Conservation (phyloP, 2,113 vertebrate genomes). For the Puffinus mauretanicus region DNA sequence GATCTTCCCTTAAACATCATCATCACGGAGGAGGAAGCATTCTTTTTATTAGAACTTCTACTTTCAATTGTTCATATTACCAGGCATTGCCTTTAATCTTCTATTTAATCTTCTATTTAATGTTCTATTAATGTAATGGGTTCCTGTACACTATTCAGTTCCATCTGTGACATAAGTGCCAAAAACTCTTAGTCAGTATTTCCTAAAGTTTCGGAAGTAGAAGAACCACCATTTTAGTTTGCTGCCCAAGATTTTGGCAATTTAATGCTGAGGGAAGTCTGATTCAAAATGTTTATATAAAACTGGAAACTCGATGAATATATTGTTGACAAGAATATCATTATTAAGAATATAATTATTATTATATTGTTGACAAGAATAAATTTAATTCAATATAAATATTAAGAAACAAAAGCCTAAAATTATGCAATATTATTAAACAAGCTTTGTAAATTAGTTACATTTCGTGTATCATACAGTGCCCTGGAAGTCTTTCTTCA, state of each 20-base stretch:
- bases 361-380: not conserved
- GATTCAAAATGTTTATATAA: not conserved
- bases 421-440: not conserved
- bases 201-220: not conserved
- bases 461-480: not conserved
- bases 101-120: not conserved
- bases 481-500: not conserved
- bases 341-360: too few species aligned
- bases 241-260: slow-evolving; percentile 9
- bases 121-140: not conserved
- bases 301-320: not conserved
- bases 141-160: not conserved
- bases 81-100: not conserved
- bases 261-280: not conserved
- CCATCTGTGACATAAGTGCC: not conserved
- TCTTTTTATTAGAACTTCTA: not conserved
- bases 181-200: not conserved
- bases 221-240: not conserved
- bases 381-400: not conserved
- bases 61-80: not conserved
- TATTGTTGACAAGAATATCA: not conserved
- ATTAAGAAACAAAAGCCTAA: not conserved
- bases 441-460: not conserved
- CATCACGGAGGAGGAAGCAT: not conserved
- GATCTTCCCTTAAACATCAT: not conserved